Base-by-base conservation (phyloP, 2,113 vertebrate species). In the Myotis yumanensis region DNA sequence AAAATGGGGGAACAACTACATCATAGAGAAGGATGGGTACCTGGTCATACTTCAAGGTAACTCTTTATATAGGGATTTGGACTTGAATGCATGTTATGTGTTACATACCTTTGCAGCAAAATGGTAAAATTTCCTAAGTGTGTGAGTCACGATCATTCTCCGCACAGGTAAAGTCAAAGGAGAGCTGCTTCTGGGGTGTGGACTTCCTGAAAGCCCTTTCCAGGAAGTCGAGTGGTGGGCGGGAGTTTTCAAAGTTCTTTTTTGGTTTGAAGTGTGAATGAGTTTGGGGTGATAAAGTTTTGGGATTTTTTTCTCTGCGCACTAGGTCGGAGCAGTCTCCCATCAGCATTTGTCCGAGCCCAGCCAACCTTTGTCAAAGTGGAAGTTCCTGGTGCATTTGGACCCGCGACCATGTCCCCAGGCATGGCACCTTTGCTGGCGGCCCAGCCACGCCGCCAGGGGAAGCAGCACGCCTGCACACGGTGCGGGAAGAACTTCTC, bases 401-500 rank as follows among this genome's bases (percentile, higher is more conserved):
- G 99, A 35, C 99, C 99, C 2, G 97, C 99, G 46, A 95, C 98
- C 52, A 95, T 99, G 96, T 98, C 99, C 68, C 97, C 99, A 0
- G 98, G 99, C 16, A 93, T 99, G n/a, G 82, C 98, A 1, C 98
- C 99, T 4, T 77, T 99, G 8, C 82, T 98, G 0, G 98, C 98
- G 14, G 91, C 98, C 0, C 98, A 98, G 9, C 97, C 98, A 0
- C 99, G 99, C 12, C 98, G 99, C 40, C 99, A 99, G 1, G 97
- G 98, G 98, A 99, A 99, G 96, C 99, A 99, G 86, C 99, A 99
- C 30, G 97, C 99, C 96, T 99, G 99, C 96, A 98, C 98, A 0
- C 98, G 97, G 0, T 99, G 99, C 40, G 98, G 99, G 51, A 99
- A 99, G 98, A 99, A 99, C 98, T 99, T 99, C 97, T 99, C 99